These are phyloP conservation scores for Marronus borbonicus DNA, from an alignment of 2,888 invertebrate species.

Conservation along the genomic window DNA sequence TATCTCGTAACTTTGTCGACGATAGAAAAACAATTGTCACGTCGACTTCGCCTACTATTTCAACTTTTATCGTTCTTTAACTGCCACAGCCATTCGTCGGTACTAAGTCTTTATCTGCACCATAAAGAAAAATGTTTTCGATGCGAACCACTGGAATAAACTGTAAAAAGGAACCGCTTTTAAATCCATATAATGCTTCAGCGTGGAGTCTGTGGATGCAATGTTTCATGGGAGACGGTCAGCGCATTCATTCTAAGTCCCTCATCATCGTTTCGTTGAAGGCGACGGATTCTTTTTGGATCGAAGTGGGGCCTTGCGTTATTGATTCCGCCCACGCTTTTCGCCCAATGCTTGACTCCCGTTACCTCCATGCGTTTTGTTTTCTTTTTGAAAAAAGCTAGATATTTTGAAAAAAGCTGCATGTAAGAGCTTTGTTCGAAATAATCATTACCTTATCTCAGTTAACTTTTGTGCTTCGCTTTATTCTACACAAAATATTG, in stretches of 20 bases:
- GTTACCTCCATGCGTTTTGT: conserved; percentile 8
- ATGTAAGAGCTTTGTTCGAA: conserved; percentile 8
- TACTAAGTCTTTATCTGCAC: conserved; percentile 28
- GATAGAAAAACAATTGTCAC: conserved; percentile 14
- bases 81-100: not conserved
- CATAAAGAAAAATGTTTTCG: conserved; percentile 26
- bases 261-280: not conserved
- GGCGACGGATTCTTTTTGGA: not conserved
- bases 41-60: conserved; percentile 19
- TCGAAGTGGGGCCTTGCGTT: conserved; percentile 7
- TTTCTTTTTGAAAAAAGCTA: not conserved
- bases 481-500: too few relatives aligned
- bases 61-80: conserved; percentile 22
- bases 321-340: conserved; percentile 30
- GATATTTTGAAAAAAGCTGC: too few relatives aligned
- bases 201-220: not conserved
- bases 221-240: conserved; percentile 10
- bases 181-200: conserved; percentile 31
- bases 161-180: conserved; percentile 7
- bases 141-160: conserved; percentile 13
- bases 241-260: conserved; percentile 7
- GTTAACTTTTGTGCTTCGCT: not conserved
- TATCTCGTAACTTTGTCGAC: not conserved
- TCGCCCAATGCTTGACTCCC: not conserved
- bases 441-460: conserved; percentile 5